A percentile compares a stretch with the other conserved stretches of the same genome.
These are phyloP conservation scores for Carollia perspicillata DNA, from an alignment of 2,113 vertebrate genomes.

Conservation along the genomic window DNA sequence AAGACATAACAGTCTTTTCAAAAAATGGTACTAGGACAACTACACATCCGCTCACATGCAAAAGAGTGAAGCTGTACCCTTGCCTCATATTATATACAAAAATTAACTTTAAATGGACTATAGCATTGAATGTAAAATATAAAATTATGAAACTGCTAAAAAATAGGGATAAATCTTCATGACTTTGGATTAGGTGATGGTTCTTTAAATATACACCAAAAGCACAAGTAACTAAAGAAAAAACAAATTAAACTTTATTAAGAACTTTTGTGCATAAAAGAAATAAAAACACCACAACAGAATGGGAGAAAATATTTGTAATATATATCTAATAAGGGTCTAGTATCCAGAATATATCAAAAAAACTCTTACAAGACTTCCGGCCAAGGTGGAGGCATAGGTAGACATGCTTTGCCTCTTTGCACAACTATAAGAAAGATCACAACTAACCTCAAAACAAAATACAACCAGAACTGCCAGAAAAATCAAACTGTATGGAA, in stretches of 20 bases:
- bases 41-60: not conserved
- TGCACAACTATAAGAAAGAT: too few species aligned
- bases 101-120: slow-evolving; percentile 31
- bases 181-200: not conserved
- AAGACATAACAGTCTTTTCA: not conserved
- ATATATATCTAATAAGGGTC: too few species aligned
- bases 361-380: too few species aligned
- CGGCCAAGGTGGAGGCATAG: too few species aligned
- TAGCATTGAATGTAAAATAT: not conserved
- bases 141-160: not conserved
- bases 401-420: too few species aligned
- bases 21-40: not conserved
- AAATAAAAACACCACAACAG: too few species aligned
- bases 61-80: not conserved
- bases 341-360: too few species aligned
- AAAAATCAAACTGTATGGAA: too few species aligned
- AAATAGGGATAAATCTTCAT: not conserved
- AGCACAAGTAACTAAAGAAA: not conserved
- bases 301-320: too few species aligned
- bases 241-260: not conserved
- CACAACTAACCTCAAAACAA: too few species aligned
- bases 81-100: not conserved
- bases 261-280: not conserved
- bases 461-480: too few species aligned
- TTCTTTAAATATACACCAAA: slow-evolving; percentile 29